Base-by-base conservation (phyloP, 2,888 invertebrate species). In the Saturnia japonica region DNA sequence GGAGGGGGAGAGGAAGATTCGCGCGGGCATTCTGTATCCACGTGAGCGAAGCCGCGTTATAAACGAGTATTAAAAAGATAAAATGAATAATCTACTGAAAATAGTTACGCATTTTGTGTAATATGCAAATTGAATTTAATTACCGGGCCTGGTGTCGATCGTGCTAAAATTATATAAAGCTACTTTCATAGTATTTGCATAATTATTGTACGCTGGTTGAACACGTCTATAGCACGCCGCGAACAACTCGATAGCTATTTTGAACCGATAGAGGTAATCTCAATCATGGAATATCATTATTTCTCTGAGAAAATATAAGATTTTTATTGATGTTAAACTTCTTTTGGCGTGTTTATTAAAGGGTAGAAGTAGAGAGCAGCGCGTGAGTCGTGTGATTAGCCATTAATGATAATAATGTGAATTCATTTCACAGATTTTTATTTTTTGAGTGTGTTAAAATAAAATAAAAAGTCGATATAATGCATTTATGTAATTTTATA, bases 81-180 rank as follows among this genome's bases (percentile, higher is more conserved):
- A 0, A 28, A 25, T 60, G 57, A 60, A 25, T 1, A 60, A 14
- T 60, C 16, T 4, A 4, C 28, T 60, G 25, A 60, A 28, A 60
- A 60, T 60, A 60, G 25, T 60, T 28, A 60, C 28, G 57, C 28
- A 60, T 60, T 60, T 60, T 60, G 28, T 60, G 28, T 60, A 60
- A 60, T 28, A 6, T 25, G 25, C 57, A 25, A 60, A 28, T 25
- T 12, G 12, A 60, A 28, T 60, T 28, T 57, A 57, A 57, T 57
- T 57, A 14, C 22, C 25, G 14, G 14, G 57, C 25, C 25, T 57
- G 11, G 25, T 28, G 57, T 25, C 25, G 25, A 12, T 57, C 57
- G 25, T 57, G 25, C 57, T 57, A 57, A 25, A 60, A 25, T 60
- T 60, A 60, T 28, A 60, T 60, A 60, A 16, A 60, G 14, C 14